Base-by-base conservation (phyloP, 2,113 vertebrate genomes). In the Tenrec ecaudatus region DNA sequence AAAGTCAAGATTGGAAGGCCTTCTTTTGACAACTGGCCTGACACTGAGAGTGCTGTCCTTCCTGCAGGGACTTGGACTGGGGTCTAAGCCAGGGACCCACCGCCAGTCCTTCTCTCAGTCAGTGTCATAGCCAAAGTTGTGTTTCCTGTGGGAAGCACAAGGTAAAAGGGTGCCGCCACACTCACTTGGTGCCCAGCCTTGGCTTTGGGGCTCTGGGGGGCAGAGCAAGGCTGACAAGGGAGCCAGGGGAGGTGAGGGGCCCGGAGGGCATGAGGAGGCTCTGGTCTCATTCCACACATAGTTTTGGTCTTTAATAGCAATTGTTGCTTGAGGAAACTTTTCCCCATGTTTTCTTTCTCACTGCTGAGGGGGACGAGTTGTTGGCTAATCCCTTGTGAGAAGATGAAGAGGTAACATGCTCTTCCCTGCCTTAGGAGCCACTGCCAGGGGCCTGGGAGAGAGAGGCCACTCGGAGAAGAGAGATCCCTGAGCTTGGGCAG, bases 1-100 rank as follows among this genome's bases (percentile, higher is more conserved):
- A 95, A 92, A 84, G 36, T 23, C 62, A 83, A 36, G 62, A 79
- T 80, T 66, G 10, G 31, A 27, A 95, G 36, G 47, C 76, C 82
- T 7, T 16, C 64, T 73, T 57, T 43, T 16, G 16, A 71, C 12
- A 43, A 23, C 58, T 73, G 79, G 40, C 58, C 27, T 73, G 60
- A 5, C n/a, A 43, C 5, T 31, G 77, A 82, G 47, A 53, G 47
- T 53, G 6, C 47, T 53, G 47, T 53, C 47, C 47, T 53, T 53
- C 47, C 47, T 53, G 47, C 12, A 10, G 47, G 47, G 47, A 53
- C 47, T 10, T 2, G 47, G 47, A 10, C 2, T 10, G 47, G 47
- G 10, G 23, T 0, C 0, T 15, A n/a, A 43, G 33, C 20, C 38
- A 62, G 36, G 47, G 78, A 22, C 68, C 43, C 8, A 33, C 29